Percentiles rank a stretch among this genome's conserved stretches.
phyloP scores from a whole-genome alignment of 2,888 invertebrate species.

The Caenorhabditis panamensis region DNA sequence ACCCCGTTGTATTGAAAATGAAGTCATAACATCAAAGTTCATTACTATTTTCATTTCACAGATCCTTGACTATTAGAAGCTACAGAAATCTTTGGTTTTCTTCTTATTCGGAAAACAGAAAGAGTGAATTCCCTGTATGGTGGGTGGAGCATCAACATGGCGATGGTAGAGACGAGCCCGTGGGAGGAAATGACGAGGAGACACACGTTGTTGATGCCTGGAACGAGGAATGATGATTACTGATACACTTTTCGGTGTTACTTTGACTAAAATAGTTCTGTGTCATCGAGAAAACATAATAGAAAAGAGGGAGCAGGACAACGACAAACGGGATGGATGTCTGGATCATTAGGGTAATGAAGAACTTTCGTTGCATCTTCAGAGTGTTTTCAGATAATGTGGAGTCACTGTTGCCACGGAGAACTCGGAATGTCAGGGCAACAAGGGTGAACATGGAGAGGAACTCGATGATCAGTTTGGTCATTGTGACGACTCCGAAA shows the following conservation, averaged over 20 bases:
- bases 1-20: neutral
- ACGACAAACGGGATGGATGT: slow-evolving; percentile 35
- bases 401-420: slow-evolving; percentile 1
- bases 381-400: slow-evolving; percentile 24
- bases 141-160: neutral
- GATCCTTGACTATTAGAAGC: neutral
- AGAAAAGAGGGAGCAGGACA: slow-evolving; percentile 21
- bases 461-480: slow-evolving; percentile 34
- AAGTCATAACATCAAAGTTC: neutral
- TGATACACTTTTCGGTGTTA: too few species aligned
- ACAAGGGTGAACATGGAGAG: slow-evolving; percentile 22
- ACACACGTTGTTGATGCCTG: slow-evolving; percentile 18
- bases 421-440: slow-evolving; percentile 19
- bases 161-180: slow-evolving; percentile 7
- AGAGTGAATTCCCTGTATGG: slow-evolving; percentile 8
- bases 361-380: slow-evolving; percentile 31
- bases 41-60: neutral
- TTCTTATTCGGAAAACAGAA: neutral
- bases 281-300: slow-evolving; percentile 22
- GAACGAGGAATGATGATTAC: neutral
- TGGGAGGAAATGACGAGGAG: slow-evolving; percentile 11
- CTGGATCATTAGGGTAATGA: slow-evolving; percentile 21
- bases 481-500: slow-evolving; percentile 22
- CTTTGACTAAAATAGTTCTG: slow-evolving; percentile 20
- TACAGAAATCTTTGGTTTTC: neutral